phyloP scores from a whole-genome alignment of 1,140 invertebrate genomes.

The Zaprionus gabonicus region DNA sequence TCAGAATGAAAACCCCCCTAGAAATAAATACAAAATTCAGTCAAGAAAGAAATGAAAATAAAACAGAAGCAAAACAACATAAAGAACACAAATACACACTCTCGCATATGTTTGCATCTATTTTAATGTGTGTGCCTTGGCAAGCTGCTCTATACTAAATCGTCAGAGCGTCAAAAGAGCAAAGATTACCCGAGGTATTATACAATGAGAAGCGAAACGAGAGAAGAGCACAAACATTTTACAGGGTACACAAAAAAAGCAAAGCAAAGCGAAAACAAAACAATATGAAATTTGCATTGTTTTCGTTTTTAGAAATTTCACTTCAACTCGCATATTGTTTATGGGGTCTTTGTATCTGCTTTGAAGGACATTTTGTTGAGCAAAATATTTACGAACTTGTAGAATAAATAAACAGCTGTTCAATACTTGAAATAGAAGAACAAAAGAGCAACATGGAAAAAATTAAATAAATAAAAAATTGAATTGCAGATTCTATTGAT shows the following conservation, averaged over 20 bases:
- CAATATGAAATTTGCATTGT: constrained; percentile 45
- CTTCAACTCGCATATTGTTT: constrained; percentile 6
- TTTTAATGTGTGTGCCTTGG: constrained; percentile 38
- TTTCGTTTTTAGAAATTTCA: constrained; percentile 30
- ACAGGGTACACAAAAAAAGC: constrained; percentile 31
- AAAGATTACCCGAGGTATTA: constrained; percentile 39
- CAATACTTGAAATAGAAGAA: not conserved
- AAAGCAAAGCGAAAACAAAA: constrained; percentile 44
- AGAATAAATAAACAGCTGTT: not conserved
- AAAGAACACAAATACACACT: constrained; percentile 19
- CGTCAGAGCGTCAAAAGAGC: constrained; percentile 22
- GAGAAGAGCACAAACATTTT: constrained; percentile 17
- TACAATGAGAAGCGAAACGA: constrained; percentile 46
- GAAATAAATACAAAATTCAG: constrained; percentile 5
- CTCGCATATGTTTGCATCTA: constrained; percentile 13
- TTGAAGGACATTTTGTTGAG: not conserved
- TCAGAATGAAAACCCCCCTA: constrained; percentile 3
- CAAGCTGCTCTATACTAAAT: constrained; percentile 49
- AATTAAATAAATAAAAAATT: not conserved
- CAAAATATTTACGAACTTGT: not conserved
- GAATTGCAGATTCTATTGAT: not conserved
- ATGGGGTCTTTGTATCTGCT: not conserved
- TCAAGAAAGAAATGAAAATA: not conserved
- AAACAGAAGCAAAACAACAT: constrained; percentile 15
- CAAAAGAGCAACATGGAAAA: not conserved